These are phyloP conservation scores for Stegana nigrithorax DNA, from an alignment of 2,888 invertebrate genomes.

Conservation along the genomic window DNA sequence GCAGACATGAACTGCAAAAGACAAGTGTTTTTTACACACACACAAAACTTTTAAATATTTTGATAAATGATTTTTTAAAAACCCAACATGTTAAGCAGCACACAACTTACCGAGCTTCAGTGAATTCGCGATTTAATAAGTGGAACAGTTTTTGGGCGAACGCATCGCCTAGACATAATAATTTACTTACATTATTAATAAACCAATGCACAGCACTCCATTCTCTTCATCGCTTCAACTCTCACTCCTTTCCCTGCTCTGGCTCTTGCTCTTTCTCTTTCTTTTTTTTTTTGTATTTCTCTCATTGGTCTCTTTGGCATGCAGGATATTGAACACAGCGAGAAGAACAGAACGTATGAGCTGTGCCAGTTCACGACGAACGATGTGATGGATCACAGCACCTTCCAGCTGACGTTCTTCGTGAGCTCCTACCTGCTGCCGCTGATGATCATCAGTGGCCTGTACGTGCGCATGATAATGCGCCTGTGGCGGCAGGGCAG, in stretches of 20 bases:
- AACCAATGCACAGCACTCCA: too few species aligned
- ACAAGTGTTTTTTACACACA: too few species aligned
- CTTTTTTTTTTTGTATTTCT: neutral
- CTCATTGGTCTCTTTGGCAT: neutral
- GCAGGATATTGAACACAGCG: conserved; percentile 64
- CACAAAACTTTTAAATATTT: neutral
- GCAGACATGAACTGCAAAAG: too few species aligned
- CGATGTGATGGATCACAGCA: conserved; percentile 67
- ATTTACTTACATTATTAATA: too few species aligned
- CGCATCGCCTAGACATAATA: too few species aligned
- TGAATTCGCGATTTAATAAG: too few species aligned
- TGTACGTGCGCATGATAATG: conserved; percentile 90
- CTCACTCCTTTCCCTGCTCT: neutral
- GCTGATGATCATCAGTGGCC: conserved; percentile 83
- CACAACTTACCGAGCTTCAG: too few species aligned
- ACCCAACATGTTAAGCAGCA: too few species aligned
- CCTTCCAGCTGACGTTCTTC: conserved; percentile 82
- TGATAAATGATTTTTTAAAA: neutral
- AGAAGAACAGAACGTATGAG: conserved; percentile 39
- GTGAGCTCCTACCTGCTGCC: conserved; percentile 88
- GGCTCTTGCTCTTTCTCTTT: neutral
- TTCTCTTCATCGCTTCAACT: too few species aligned
- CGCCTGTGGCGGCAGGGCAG: conserved; percentile 86
- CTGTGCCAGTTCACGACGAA: conserved; percentile 73
- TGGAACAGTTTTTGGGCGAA: too few species aligned